These are phyloP conservation scores for Rhingia campestris DNA, from an alignment of 2,888 invertebrate genomes.

Conservation along the genomic window DNA sequence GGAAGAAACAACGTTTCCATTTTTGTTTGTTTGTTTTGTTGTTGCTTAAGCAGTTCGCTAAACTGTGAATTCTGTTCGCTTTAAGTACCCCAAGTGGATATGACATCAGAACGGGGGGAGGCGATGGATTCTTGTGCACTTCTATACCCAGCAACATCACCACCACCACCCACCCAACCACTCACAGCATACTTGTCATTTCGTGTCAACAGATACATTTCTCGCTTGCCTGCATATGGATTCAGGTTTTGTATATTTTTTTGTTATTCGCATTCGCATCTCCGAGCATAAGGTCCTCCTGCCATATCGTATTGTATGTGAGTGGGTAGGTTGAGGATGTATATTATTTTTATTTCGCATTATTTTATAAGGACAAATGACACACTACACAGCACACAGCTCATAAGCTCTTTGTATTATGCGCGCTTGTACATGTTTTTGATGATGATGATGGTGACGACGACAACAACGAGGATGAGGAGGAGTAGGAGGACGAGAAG, in stretches of 20 bases:
- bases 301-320: constrained; percentile 44
- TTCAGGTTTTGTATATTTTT: constrained; percentile 44
- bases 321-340: constrained; percentile 40
- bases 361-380: constrained; percentile 74
- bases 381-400: constrained; percentile 69
- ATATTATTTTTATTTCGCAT: constrained; percentile 74
- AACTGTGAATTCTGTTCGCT: constrained; percentile 72
- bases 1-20: constrained; percentile 34
- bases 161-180: constrained; percentile 4
- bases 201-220: constrained; percentile 74
- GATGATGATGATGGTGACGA: constrained; percentile 62
- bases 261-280: constrained; percentile 18
- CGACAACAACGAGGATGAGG: constrained; percentile 45
- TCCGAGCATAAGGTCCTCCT: constrained; percentile 60
- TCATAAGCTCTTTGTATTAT: constrained; percentile 74
- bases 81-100: constrained; percentile 73
- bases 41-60: constrained; percentile 71
- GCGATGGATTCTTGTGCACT: constrained; percentile 7
- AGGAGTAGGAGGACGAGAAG: background rate
- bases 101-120: constrained; percentile 54
- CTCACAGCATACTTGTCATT: constrained; percentile 68
- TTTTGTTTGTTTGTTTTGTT: constrained; percentile 6
- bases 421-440: constrained; percentile 71
- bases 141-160: background rate
- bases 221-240: constrained; percentile 71